Conservation (phyloP, 2,888 invertebrate species). For the Andrena dorsata region DNA sequence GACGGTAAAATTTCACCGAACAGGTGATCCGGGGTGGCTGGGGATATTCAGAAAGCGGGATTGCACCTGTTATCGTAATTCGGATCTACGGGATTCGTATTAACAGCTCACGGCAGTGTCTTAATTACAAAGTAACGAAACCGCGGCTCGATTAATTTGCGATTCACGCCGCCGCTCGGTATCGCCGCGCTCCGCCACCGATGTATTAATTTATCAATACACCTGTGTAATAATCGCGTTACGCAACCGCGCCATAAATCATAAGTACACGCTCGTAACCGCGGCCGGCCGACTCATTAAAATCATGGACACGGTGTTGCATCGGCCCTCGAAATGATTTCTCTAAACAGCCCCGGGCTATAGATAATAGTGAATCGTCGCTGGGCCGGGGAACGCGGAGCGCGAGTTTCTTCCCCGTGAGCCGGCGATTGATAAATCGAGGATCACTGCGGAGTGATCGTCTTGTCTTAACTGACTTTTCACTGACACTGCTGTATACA, state of each 20-base stretch:
- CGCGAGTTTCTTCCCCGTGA: slow-evolving; percentile 48
- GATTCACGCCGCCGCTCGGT: slow-evolving; percentile 11
- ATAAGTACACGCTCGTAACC: slow-evolving; percentile 52
- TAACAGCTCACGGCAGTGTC: slow-evolving; percentile 46
- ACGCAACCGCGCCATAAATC: slow-evolving; percentile 81
- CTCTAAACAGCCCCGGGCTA: slow-evolving; percentile 73
- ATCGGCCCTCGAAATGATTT: slow-evolving; percentile 76
- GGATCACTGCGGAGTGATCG: slow-evolving; percentile 46
- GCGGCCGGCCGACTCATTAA: slow-evolving; percentile 76
- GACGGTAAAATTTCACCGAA: slow-evolving; percentile 17
- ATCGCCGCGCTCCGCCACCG: slow-evolving; percentile 19
- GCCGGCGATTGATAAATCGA: slow-evolving; percentile 61
- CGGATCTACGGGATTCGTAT: slow-evolving; percentile 36
- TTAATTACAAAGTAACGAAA: slow-evolving; percentile 63
- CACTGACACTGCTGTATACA: slow-evolving; percentile 23
- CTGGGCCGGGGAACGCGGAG: slow-evolving; percentile 23
- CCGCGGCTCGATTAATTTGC: slow-evolving; percentile 49
- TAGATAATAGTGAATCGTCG: slow-evolving; percentile 69
- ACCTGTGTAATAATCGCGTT: slow-evolving; percentile 80
- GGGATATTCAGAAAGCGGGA: slow-evolving; percentile 14
- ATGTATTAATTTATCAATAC: slow-evolving; percentile 81
- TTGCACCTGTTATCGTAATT: slow-evolving; percentile 34
- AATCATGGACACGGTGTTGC: slow-evolving; percentile 72
- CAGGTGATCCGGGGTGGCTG: background rate
- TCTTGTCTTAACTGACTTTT: slow-evolving; percentile 47